Conservation (phyloP, 2,888 invertebrate genomes). For the Parnassius glacialis region DNA sequence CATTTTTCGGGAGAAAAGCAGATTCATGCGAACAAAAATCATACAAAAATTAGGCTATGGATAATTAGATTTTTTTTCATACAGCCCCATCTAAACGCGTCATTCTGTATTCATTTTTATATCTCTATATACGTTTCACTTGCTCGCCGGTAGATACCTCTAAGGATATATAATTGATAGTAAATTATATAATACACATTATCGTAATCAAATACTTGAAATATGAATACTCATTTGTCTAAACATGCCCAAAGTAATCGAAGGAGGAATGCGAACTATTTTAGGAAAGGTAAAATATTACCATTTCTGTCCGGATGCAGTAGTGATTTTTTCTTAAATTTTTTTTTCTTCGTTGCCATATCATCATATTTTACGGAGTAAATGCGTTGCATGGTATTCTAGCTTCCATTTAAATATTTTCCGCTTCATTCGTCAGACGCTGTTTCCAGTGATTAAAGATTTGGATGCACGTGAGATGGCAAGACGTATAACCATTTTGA, state of each 20-base stretch:
- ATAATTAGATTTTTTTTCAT: too few species aligned
- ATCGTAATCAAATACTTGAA: background rate
- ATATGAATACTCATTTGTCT: background rate
- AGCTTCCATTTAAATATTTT: constrained; percentile 78
- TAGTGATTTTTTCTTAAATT: constrained; percentile 55
- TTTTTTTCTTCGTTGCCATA: constrained; percentile 55
- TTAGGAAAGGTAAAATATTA: constrained; percentile 55
- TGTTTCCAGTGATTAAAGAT: constrained; percentile 68
- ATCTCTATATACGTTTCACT: too few species aligned
- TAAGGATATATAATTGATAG: background rate
- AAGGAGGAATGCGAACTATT: constrained; percentile 49
- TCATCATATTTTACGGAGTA: constrained; percentile 72
- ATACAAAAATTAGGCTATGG: too few species aligned
- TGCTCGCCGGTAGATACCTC: too few species aligned
- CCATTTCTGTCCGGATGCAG: constrained; percentile 58
- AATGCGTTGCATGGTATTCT: constrained; percentile 67
- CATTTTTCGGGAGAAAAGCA: too few species aligned
- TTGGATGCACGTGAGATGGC: constrained; percentile 53
- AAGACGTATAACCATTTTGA: constrained; percentile 20
- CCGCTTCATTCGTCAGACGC: constrained; percentile 74
- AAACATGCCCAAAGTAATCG: background rate
- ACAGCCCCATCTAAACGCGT: too few species aligned
- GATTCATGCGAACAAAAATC: too few species aligned
- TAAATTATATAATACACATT: background rate
- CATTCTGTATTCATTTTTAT: too few species aligned